Base-by-base conservation (phyloP, 2,113 vertebrate species). In the Carollia perspicillata region DNA sequence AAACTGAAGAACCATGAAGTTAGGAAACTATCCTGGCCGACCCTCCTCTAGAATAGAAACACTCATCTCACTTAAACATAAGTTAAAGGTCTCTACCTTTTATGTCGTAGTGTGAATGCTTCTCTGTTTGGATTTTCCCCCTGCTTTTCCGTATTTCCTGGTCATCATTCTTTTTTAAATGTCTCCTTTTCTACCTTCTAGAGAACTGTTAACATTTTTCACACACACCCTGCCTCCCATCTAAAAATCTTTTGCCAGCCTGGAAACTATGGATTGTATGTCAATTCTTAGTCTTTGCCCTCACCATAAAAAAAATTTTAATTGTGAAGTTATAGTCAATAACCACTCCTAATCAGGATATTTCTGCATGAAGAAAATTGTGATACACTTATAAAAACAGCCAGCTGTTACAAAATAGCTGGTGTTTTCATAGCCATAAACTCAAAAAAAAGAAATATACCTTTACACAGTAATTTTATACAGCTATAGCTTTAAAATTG, bases 341-440 rank as follows among this genome's bases (percentile, higher is more conserved):
- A 99, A 99, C 99, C 99, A 99, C 99, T 99, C 99, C 99, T 99
- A 99, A 98, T 99, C 99, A 99, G 99, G 99, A 99, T 99, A 99
- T 99, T 99, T 99, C 99, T 99, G 99, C 99, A 99, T 99, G 99
- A 99, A 99, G 99, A 99, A 99, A 99, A 99, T 98, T 98, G 98
- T 99, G 99, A 99, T 99, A 99, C 99, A 99, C 99, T 99, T 99
- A 99, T 99, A 99, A 99, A 99, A 99, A 99, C 99, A 99, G 99
- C 99, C 99, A 99, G 99, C 99, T 98, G 99, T 99, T 99, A 99
- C 99, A 99, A 99, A 99, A 99, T 99, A 99, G 99, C 99, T 98
- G 99, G 99, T 99, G 99, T 99, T 99, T 99, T 99, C 99, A 99
- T 99, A 98, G 98, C 99, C 99, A 99, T 99, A 98, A 99, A 99